These are phyloP conservation scores for Oreochromis aureus DNA, from an alignment of 2,113 vertebrate species.

Conservation along the genomic window DNA sequence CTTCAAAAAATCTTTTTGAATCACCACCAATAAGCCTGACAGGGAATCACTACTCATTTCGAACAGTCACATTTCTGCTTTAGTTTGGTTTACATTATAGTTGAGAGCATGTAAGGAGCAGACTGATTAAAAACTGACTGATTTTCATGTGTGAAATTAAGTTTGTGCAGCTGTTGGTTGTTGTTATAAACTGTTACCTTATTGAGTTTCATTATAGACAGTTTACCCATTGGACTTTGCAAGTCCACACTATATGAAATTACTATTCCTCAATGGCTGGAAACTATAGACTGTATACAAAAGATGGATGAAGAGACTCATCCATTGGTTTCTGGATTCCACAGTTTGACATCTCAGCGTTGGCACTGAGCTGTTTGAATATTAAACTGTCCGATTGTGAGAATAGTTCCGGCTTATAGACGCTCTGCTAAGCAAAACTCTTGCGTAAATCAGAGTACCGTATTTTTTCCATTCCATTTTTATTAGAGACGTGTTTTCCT, in stretches of 20 bases:
- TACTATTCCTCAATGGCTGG: background rate
- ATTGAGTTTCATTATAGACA: fast-evolving
- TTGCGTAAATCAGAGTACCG: background rate
- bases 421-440: background rate
- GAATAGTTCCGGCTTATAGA: background rate
- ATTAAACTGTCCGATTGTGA: background rate
- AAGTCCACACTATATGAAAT: background rate
- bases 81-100: background rate
- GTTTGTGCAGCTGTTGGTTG: background rate
- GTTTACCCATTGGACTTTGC: background rate
- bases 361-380: background rate
- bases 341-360: background rate
- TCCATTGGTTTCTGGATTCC: background rate
- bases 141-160: background rate
- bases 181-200: background rate
- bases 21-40: background rate
- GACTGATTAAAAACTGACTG: background rate
- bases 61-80: background rate
- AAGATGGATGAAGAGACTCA: background rate
- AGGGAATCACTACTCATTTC: background rate
- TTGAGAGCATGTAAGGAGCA: background rate
- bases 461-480: background rate
- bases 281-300: background rate
- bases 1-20: background rate
- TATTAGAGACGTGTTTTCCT: background rate